A percentile compares a stretch with the other conserved stretches of the same genome.
Conservation (phyloP, 35 echinoderm and acorn worm species). For the Diadema setosum region DNA sequence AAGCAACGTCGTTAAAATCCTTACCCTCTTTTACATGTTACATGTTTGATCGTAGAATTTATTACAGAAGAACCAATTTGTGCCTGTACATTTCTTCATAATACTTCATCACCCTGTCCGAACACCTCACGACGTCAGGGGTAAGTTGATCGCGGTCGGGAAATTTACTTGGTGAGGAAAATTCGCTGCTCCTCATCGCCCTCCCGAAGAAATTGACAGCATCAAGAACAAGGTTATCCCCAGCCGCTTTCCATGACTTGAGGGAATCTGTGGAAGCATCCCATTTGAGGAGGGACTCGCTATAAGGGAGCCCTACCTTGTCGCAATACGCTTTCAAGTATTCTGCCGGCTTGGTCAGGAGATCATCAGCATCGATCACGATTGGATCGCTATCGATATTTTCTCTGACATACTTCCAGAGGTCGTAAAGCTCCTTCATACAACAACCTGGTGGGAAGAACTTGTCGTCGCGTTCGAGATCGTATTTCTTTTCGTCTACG, state of each 20-base stretch:
- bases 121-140: background rate
- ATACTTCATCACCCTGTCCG: background rate
- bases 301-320: constrained; percentile 4
- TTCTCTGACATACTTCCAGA: constrained; percentile 24
- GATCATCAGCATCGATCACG: constrained; percentile 61
- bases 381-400: constrained; percentile 23
- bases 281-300: constrained; percentile 24
- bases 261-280: background rate
- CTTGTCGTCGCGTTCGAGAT: background rate
- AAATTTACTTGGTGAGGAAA: background rate
- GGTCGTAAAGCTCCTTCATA: constrained; percentile 11
- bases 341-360: constrained; percentile 14
- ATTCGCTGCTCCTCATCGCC: background rate
- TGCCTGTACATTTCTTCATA: constrained; percentile 22
- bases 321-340: constrained; percentile 21
- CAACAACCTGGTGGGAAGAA: background rate
- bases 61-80: no score
- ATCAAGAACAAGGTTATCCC: background rate
- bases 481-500: background rate
- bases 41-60: no score
- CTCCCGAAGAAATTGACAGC: background rate
- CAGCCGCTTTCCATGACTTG: background rate
- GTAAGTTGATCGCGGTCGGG: background rate
- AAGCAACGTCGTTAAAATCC: no score
- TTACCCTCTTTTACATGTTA: no score